Evolutionary conservation across 2,113 vertebrate species (phyloP).

Genomic region (Mormoops blainvillei): DNA sequence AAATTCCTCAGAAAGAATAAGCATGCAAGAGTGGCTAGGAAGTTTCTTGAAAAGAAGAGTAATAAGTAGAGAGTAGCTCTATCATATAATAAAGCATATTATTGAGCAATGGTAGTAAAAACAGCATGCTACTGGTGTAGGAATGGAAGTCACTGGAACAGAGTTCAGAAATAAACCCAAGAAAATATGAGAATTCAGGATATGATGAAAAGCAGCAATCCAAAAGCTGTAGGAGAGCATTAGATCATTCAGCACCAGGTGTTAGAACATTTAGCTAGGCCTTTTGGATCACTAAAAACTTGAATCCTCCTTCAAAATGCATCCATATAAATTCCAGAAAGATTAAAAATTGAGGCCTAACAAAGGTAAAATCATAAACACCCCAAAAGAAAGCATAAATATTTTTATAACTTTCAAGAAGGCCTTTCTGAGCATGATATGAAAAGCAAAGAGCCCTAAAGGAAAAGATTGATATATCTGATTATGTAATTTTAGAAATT

Average conservation of each 20-base stretch:
- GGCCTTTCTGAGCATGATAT: background rate
- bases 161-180: background rate
- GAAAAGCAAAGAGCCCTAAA: slow-evolving; percentile 8
- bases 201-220: background rate
- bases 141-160: background rate
- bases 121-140: background rate
- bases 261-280: background rate
- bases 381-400: background rate
- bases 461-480: background rate
- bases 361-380: slow-evolving; percentile 10
- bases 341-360: background rate
- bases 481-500: background rate
- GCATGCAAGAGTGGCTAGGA: background rate
- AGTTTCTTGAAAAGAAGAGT: background rate
- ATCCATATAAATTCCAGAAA: background rate
- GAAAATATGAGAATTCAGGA: background rate
- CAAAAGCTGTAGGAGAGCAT: background rate
- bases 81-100: background rate
- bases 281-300: background rate
- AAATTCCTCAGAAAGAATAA: background rate
- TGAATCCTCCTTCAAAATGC: background rate
- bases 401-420: background rate
- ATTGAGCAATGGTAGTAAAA: background rate
- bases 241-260: background rate
- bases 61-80: background rate